Conservation (phyloP, 1,140 invertebrate species). For the Marisa cornuarietis region DNA sequence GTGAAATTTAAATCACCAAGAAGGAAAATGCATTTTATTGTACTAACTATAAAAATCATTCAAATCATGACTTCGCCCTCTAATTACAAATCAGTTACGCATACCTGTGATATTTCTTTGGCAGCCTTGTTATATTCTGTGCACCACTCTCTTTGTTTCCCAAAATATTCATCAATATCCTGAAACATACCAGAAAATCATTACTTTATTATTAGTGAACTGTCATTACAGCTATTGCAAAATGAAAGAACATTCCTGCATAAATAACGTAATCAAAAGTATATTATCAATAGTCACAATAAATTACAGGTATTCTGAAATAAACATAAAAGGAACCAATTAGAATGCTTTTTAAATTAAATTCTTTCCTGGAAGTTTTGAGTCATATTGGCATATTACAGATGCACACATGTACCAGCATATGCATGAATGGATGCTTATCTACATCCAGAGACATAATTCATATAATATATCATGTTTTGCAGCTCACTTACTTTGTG, state of each 20-base stretch:
- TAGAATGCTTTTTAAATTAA: neutral
- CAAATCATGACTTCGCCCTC: neutral
- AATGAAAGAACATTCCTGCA: neutral
- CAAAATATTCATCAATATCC: conserved; percentile 68
- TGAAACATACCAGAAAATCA: conserved; percentile 33
- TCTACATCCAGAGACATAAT: neutral
- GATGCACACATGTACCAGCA: neutral
- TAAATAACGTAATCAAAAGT: no score
- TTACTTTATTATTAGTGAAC: no score
- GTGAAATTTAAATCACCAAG: neutral
- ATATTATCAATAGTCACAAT: no score
- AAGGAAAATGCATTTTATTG: neutral
- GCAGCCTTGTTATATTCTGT: conserved; percentile 57
- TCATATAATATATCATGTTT: neutral
- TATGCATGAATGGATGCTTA: neutral
- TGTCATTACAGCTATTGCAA: neutral
- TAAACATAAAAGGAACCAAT: neutral
- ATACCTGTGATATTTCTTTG: conserved; percentile 56
- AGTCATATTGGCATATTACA: neutral
- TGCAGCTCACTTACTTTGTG: conserved; percentile 56
- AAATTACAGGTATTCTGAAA: no score
- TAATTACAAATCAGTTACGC: conserved; percentile 2
- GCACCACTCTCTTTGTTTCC: conserved; percentile 65
- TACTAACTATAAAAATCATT: neutral
- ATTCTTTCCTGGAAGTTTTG: neutral